Evolutionary conservation across 2,888 invertebrate species (phyloP).

Genomic region (Agonopterix arenella): DNA sequence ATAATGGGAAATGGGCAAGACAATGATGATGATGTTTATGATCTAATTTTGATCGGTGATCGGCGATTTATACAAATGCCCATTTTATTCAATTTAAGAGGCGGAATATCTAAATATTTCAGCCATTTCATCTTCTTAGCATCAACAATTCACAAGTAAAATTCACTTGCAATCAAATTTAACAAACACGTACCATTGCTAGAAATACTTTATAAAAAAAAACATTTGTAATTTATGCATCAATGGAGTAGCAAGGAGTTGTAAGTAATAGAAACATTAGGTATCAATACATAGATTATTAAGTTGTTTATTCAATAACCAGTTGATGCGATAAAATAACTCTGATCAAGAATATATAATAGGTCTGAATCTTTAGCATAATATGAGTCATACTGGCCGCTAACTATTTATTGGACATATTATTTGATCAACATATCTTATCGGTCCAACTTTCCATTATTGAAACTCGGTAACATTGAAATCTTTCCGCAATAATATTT

Average conservation of each 20-base stretch:
- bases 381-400: constrained; percentile 6
- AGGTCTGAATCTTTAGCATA: constrained; percentile 4
- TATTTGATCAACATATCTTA: background rate
- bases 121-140: too few relatives aligned
- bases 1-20: too few relatives aligned
- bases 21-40: too few relatives aligned
- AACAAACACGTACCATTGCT: too few relatives aligned
- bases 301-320: background rate
- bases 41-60: too few relatives aligned
- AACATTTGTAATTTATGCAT: constrained; percentile 36
- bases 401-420: background rate
- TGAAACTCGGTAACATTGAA: too few relatives aligned
- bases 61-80: too few relatives aligned
- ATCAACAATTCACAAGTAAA: too few relatives aligned
- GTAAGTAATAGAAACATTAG: constrained; percentile 51
- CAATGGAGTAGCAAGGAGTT: constrained; percentile 71
- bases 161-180: too few relatives aligned
- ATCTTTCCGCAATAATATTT: background rate
- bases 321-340: background rate
- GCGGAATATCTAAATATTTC: too few relatives aligned
- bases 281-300: constrained; percentile 9
- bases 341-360: too few relatives aligned
- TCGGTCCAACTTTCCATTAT: background rate
- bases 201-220: background rate
- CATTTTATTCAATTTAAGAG: too few relatives aligned